These are phyloP conservation scores for Podarcis siculus DNA, from an alignment of 2,797 vertebrate genomes.

Conservation along the genomic window DNA sequence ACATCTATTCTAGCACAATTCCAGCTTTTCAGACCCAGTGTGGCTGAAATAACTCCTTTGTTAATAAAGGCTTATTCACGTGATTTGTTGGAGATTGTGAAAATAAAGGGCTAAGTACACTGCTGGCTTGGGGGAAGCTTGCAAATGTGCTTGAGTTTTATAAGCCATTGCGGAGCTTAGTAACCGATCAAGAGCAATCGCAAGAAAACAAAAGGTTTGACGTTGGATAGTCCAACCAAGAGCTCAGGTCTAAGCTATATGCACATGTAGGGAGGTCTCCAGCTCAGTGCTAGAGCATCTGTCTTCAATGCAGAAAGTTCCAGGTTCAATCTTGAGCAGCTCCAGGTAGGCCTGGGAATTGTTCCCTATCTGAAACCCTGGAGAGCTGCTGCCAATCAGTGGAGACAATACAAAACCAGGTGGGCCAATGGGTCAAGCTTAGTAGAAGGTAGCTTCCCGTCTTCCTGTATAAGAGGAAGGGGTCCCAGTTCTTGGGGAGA, in stretches of 20 bases:
- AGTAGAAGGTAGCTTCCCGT: too few species aligned
- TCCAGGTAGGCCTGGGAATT: too few species aligned
- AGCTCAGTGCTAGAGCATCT: too few species aligned
- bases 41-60: conserved; percentile 36
- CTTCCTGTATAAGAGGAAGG: background rate
- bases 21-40: conserved; percentile 20
- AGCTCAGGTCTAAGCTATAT: background rate
- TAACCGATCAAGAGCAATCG: background rate
- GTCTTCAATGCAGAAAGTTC: too few species aligned
- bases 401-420: too few species aligned
- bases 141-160: background rate
- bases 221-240: background rate
- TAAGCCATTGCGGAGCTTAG: background rate
- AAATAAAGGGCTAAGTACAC: background rate
- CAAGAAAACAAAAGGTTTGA: conserved; percentile 28
- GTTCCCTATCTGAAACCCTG: too few species aligned
- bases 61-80: conserved; percentile 20
- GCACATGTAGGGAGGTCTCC: background rate
- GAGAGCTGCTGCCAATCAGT: too few species aligned
- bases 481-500: background rate
- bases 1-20: background rate
- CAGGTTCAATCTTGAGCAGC: too few species aligned
- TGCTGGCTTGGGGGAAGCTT: conserved; percentile 33
- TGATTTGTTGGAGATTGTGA: conserved; percentile 24
- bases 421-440: too few species aligned